phyloP scores from a whole-genome alignment of 1,140 invertebrate genomes.

The Dendrolimus punctatus region DNA sequence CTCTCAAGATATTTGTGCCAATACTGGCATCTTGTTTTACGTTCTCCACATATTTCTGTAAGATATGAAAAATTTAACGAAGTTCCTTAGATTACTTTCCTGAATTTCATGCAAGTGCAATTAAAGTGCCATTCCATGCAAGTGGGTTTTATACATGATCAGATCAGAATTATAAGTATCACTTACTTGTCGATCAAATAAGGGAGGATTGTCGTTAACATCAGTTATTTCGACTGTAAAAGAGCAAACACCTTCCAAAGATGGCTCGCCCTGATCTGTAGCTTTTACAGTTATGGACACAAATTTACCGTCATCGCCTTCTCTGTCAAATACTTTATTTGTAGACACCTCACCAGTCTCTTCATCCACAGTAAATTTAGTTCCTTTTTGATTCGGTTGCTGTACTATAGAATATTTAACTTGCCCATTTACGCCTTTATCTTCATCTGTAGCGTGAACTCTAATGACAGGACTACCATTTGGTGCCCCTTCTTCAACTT shows the following conservation, averaged over 20 bases:
- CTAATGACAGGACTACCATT: slow-evolving; percentile 95
- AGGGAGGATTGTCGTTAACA: slow-evolving; percentile 93
- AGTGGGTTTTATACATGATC: slow-evolving; percentile 16
- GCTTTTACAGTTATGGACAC: slow-evolving; percentile 97
- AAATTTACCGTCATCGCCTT: slow-evolving; percentile 96
- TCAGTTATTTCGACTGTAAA: slow-evolving; percentile 97
- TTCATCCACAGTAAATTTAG: slow-evolving; percentile 95
- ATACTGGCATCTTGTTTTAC: slow-evolving; percentile 97
- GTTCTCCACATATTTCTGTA: slow-evolving; percentile 95
- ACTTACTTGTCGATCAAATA: slow-evolving; percentile 93
- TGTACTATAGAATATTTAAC: slow-evolving; percentile 96
- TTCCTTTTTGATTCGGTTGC: slow-evolving; percentile 96
- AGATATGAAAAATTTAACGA: slow-evolving; percentile 30
- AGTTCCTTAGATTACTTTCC: slow-evolving; percentile 8
- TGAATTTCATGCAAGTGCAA: slow-evolving; percentile 23
- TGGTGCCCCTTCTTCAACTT: slow-evolving; percentile 93
- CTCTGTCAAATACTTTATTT: slow-evolving; percentile 96
- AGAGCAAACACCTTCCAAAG: slow-evolving; percentile 94
- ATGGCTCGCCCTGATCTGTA: slow-evolving; percentile 96
- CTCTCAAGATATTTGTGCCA: slow-evolving; percentile 93
- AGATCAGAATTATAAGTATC: slow-evolving; percentile 25
- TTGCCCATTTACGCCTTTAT: slow-evolving; percentile 95
- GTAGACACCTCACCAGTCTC: slow-evolving; percentile 95
- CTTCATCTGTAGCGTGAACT: slow-evolving; percentile 94
- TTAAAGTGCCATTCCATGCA: slow-evolving; percentile 30